Conservation (phyloP, 2,888 invertebrate genomes). For the Melieria crassipennis region DNA sequence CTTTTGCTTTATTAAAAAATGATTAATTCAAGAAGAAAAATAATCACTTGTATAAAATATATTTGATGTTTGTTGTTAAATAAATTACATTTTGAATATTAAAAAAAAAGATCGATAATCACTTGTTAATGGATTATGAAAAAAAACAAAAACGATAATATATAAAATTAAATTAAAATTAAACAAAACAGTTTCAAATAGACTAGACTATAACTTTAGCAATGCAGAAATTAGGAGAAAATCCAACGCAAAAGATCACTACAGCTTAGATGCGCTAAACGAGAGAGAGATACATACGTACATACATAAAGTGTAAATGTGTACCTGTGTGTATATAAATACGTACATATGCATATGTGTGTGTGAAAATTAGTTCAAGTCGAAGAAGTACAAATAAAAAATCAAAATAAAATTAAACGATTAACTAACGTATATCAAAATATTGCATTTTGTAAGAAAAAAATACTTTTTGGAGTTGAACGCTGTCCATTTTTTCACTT, state of each 20-base stretch:
- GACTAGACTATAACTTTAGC: conserved; percentile 21
- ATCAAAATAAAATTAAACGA: no score
- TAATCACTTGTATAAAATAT: conserved; percentile 16
- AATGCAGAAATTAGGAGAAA: conserved; percentile 17
- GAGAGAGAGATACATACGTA: conserved; percentile 1
- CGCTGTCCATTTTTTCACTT: neutral
- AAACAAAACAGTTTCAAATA: conserved; percentile 11
- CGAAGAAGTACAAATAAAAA: neutral
- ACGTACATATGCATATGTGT: neutral
- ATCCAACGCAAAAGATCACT: neutral
- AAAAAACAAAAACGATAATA: neutral
- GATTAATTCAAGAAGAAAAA: conserved; percentile 20
- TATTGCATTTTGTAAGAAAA: no score
- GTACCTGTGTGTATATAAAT: no score
- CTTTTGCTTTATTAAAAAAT: conserved; percentile 26
- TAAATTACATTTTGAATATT: conserved; percentile 8
- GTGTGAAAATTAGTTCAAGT: neutral
- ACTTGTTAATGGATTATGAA: neutral
- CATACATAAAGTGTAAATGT: no score
- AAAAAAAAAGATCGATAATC: conserved; percentile 12
- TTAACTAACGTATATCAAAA: no score
- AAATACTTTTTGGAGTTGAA: no score
- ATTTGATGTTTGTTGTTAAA: neutral
- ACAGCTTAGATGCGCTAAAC: conserved; percentile 7
- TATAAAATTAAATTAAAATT: neutral